Conservation (phyloP, 2,888 invertebrate species). For the Dynastes grantii region DNA sequence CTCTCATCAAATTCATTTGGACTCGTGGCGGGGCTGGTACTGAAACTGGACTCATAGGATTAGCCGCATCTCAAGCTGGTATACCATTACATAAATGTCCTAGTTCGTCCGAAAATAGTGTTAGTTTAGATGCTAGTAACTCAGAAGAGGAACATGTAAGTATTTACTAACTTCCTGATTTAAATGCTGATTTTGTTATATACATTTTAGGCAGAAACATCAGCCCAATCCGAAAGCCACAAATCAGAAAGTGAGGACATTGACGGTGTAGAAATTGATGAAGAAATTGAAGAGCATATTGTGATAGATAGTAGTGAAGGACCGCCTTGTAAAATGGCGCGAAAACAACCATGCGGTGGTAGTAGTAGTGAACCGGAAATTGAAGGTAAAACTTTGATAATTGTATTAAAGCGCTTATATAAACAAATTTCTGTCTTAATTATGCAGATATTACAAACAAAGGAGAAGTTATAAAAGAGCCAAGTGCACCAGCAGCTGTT, state of each 20-base stretch:
- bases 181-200: not conserved
- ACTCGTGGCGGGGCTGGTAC: conserved; percentile 77
- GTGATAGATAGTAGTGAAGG: conserved; percentile 68
- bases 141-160: conserved; percentile 81
- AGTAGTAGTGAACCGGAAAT: conserved; percentile 67
- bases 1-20: conserved; percentile 93
- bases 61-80: conserved; percentile 70
- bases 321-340: conserved; percentile 73
- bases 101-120: conserved; percentile 85
- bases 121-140: conserved; percentile 84
- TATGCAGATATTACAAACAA: conserved; percentile 43
- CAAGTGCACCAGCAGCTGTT: conserved; percentile 45
- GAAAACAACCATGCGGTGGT: conserved; percentile 64
- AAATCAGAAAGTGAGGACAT: conserved; percentile 71
- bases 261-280: conserved; percentile 70
- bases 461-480: conserved; percentile 40
- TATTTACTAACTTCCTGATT: conserved; percentile 48
- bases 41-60: conserved; percentile 68
- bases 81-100: conserved; percentile 72
- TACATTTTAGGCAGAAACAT: conserved; percentile 54
- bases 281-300: conserved; percentile 70
- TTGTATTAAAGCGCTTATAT: not conserved
- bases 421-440: too few relatives aligned
- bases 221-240: conserved; percentile 73
- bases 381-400: conserved; percentile 58